Base-by-base conservation (phyloP, 35 echinoderm and acorn worm species). In the Stichopus chloronotus region DNA sequence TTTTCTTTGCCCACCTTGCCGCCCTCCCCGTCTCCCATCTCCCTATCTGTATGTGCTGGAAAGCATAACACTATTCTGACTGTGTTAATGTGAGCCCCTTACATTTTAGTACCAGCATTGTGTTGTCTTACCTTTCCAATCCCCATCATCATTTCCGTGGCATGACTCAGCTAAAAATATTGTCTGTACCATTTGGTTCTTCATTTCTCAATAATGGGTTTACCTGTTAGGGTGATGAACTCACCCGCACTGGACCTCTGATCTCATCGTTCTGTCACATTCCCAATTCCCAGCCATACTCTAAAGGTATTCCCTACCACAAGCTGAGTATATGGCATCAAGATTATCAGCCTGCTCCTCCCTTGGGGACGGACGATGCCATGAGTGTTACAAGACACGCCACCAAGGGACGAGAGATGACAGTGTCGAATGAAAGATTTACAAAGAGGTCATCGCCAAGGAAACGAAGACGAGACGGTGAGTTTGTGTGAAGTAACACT, bases 241-340 rank as follows among this genome's bases (percentile, higher is more conserved):
- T 43, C 30, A 43, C 30, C 30, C 30, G 0, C 30, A 43, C 30
- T 43, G 30, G 30, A 43, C 30, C 1, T 43, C 3, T 43, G 30
- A 43, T 43, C 30, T 43, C 30, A 43, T 43, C 30, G 3, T 1
- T 43, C 30, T 43, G 30, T 43, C 30, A 1, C 30, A 8, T 74
- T n/a, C 17, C 19, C 69, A 74, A 21, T 60, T n/a, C 55, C 17
- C 82, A 85, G 82, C 56, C 82, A 8, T 58, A 59, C 56, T 55
- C 82, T 59, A n/a, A 59, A 5, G 82, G 82, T 58, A 85, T 55
- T 53, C 82, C 6, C 24, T 56, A 6, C 16, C 56, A 85, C 82
- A 85, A 85, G 58, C 82, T 85, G 6, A 85, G 82, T 20, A 85
- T 85, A 7, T 85, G 82, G 82, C 82, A 85, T n/a, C 5, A 85